Conservation (phyloP, 2,888 invertebrate genomes). For the Luffia ferchaultella region DNA sequence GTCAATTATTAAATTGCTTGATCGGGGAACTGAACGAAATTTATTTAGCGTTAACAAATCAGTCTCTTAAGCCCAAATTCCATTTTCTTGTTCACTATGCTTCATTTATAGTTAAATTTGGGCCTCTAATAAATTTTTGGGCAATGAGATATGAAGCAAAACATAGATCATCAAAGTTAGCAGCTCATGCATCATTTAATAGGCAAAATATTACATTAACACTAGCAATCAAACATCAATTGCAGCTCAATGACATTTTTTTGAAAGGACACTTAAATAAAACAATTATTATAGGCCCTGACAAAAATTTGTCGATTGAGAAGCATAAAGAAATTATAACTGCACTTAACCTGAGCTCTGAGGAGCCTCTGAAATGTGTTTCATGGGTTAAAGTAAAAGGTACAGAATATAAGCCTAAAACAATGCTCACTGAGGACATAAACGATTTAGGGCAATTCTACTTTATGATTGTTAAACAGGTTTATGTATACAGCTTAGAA, state of each 20-base stretch:
- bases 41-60: constrained; percentile 1
- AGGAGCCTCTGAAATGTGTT: neutral
- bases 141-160: constrained; percentile 6
- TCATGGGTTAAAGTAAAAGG: constrained; percentile 1
- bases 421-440: neutral
- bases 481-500: too few species aligned
- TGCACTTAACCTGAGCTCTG: neutral
- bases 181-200: constrained; percentile 2
- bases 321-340: neutral
- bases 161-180: constrained; percentile 4
- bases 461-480: neutral
- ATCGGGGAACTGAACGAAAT: neutral
- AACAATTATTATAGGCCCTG: neutral
- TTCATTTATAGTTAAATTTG: constrained; percentile 2
- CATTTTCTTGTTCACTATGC: constrained; percentile 4
- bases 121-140: constrained; percentile 1
- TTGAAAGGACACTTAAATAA: neutral
- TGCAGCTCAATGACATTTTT: constrained; percentile 5
- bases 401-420: neutral
- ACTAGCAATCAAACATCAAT: constrained; percentile 6
- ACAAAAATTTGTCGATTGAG: neutral
- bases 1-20: constrained; percentile 4
- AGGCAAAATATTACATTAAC: constrained; percentile 3
- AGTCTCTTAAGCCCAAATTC: constrained; percentile 5
- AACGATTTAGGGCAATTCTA: neutral